Conservation (phyloP, 2,888 invertebrate species). For the Bhutanitis thaidina region DNA sequence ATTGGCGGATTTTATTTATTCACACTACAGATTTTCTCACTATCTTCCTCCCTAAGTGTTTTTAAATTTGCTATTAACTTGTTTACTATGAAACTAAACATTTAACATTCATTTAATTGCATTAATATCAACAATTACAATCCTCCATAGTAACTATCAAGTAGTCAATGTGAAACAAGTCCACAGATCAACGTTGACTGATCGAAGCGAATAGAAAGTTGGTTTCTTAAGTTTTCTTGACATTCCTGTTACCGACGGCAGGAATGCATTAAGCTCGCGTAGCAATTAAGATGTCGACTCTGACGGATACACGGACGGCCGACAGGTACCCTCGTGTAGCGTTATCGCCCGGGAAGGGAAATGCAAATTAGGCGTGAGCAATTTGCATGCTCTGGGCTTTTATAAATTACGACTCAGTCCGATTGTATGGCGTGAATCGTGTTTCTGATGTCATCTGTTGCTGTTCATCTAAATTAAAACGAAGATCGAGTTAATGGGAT, state of each 20-base stretch:
- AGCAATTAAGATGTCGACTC: slow-evolving; percentile 41
- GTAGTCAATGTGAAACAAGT: too few species aligned
- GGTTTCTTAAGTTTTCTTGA: slow-evolving; percentile 5
- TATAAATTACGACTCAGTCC: slow-evolving; percentile 1
- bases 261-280: slow-evolving; percentile 26
- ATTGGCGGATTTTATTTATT: too few species aligned
- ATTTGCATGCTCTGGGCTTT: slow-evolving; percentile 18
- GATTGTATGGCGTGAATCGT: neutral
- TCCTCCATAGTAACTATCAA: too few species aligned
- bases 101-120: too few species aligned
- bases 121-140: too few species aligned
- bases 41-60: too few species aligned
- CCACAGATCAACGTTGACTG: too few species aligned
- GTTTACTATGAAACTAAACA: too few species aligned
- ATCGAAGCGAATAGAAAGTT: slow-evolving; percentile 11
- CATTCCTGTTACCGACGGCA: slow-evolving; percentile 10
- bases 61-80: too few species aligned
- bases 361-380: slow-evolving; percentile 20
- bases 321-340: slow-evolving; percentile 11
- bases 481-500: too few species aligned
- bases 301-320: slow-evolving; percentile 30
- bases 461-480: neutral
- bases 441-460: neutral
- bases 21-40: too few species aligned
- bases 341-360: slow-evolving; percentile 16